Base-by-base conservation (phyloP, 1,140 invertebrate genomes). In the Pentalonia nigronervosa region DNA sequence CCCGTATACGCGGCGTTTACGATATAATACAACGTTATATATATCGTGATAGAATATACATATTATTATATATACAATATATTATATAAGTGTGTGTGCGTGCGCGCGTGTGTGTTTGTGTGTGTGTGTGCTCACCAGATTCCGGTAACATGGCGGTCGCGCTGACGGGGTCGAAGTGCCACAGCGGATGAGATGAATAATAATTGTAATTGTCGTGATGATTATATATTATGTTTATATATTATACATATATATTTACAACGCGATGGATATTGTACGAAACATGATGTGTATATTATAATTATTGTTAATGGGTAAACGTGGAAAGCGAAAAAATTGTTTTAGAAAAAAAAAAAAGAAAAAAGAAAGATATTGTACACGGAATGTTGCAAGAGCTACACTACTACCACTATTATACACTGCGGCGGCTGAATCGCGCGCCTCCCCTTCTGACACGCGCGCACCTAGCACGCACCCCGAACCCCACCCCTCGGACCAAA, bases 321-420 rank as follows among this genome's bases (percentile, higher is more conserved):
- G 89, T 90, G 56, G 23, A 90, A 90, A 90, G 89, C 53, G 89
- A 86, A 84, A 93, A 93, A 93, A 92, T 92, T n/a, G 89, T 60
- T 93, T 93, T 53, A 86, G 48, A 93, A 93, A 93, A 93, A 93
- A 84, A 93, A 50, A 60, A 53, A 76, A 47, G 45, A 53, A 84
- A 93, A 93, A 93, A 93, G 91, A 93, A 93, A 84, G 76, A 84
- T 84, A 86, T 84, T 56, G 91, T 93, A 86, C 91, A 41, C 91
- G 48, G 91, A 93, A 93, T 93, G 91, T 93, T 93, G 91, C 91
- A 86, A 93, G 91, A 93, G 91, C 91, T 93, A 93, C 91, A 93
- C 91, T 93, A 93, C 91, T 91, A 91, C 90, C 90, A 91, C 90
- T 86, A 93, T 93, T 84, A 81, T 86, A 84, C 91, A 86, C 76